These are phyloP conservation scores for Nomada hirtipes DNA, from an alignment of 2,888 invertebrate genomes.

Conservation along the genomic window DNA sequence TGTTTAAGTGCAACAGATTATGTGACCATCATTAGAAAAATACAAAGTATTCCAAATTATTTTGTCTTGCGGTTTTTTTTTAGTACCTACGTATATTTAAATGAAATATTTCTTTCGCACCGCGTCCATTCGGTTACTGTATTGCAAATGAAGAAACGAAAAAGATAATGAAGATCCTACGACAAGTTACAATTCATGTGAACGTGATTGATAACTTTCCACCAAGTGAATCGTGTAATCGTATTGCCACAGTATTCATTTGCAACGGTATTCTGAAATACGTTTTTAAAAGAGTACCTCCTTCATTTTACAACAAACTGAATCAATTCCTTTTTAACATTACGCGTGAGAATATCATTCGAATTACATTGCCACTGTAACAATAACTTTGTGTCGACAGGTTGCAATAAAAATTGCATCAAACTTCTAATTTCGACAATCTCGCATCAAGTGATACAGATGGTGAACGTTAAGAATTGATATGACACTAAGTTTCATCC, in stretches of 20 bases:
- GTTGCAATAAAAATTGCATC: background rate
- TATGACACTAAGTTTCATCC: background rate
- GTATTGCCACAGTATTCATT: background rate
- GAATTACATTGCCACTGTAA: background rate
- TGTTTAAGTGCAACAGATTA: background rate
- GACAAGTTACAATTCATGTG: slow-evolving; percentile 17
- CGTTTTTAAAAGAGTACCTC: background rate
- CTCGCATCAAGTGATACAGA: too few relatives aligned
- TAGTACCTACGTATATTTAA: too few relatives aligned
- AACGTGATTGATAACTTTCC: slow-evolving; percentile 18
- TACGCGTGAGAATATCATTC: background rate
- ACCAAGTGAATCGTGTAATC: slow-evolving; percentile 10
- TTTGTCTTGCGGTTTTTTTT: background rate
- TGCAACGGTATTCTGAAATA: background rate
- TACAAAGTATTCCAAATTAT: background rate
- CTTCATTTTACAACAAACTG: background rate
- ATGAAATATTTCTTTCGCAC: background rate
- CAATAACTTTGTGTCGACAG: background rate
- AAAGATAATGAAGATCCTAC: background rate
- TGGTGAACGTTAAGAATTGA: background rate
- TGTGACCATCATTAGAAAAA: background rate
- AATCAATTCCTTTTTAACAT: background rate
- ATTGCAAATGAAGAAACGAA: background rate
- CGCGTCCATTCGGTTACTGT: background rate
- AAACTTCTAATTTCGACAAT: background rate